Percentiles rank a stretch among this genome's conserved stretches.
These are phyloP conservation scores for Nemotelus nigrinus DNA, from an alignment of 2,888 invertebrate genomes.

Conservation along the genomic window DNA sequence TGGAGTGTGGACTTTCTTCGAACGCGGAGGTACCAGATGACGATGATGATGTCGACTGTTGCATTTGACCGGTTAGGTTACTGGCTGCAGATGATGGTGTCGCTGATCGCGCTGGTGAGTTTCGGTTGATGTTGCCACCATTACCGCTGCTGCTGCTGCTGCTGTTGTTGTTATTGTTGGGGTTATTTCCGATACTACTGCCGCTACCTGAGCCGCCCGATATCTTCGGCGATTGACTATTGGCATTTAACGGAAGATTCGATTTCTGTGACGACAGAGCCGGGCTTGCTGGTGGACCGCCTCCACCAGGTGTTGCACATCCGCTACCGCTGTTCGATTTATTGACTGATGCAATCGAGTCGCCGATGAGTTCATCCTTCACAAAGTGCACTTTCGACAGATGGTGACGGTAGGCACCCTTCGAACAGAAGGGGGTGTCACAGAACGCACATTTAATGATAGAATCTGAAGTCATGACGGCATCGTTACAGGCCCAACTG, in stretches of 20 bases:
- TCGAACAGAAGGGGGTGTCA: constrained; percentile 95
- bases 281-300: constrained; percentile 48
- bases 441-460: constrained; percentile 95
- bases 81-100: constrained; percentile 49
- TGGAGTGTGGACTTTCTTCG: constrained; percentile 94
- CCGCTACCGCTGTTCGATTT: constrained; percentile 66
- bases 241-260: constrained; percentile 31
- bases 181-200: constrained; percentile 39
- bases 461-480: constrained; percentile 84
- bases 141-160: constrained; percentile 39
- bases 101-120: neutral
- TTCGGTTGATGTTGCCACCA: constrained; percentile 25
- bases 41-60: constrained; percentile 52
- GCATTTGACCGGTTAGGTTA: neutral
- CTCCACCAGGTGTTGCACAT: constrained; percentile 52
- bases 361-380: constrained; percentile 87
- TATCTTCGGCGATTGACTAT: constrained; percentile 51
- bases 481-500: constrained; percentile 95
- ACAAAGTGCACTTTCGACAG: constrained; percentile 95
- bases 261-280: constrained; percentile 24
- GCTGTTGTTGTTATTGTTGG: constrained; percentile 38
- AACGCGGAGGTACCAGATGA: constrained; percentile 55
- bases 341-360: constrained; percentile 71
- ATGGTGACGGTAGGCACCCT: constrained; percentile 96
- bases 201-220: constrained; percentile 39